Evolutionary conservation across 2,888 invertebrate genomes (phyloP).

Genomic region (Onchidella celtica): DNA sequence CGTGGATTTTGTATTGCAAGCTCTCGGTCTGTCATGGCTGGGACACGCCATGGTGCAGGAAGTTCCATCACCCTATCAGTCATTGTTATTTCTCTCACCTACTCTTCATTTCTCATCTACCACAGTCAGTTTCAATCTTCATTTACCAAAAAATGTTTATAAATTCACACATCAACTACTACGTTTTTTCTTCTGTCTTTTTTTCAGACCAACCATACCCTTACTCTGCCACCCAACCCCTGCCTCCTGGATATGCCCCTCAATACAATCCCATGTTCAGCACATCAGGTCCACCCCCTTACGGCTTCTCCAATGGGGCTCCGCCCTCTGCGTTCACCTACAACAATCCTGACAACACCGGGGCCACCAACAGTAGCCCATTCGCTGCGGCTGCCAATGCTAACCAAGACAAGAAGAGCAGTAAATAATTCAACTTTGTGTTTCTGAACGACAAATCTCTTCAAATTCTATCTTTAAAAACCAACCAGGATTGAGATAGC

Average conservation of each 20-base stretch:
- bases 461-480: not conserved
- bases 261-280: not conserved
- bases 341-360: too few species aligned
- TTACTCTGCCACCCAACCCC: not conserved
- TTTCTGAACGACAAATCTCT: not conserved
- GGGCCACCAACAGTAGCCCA: not conserved
- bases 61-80: too few species aligned
- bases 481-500: not conserved
- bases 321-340: constrained; percentile 5
- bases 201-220: not conserved
- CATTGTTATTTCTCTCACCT: too few species aligned
- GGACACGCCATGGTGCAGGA: too few species aligned
- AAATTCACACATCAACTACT: not conserved
- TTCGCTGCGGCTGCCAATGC: not conserved
- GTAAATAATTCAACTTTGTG: not conserved
- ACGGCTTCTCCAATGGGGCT: not conserved
- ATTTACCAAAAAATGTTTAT: too few species aligned
- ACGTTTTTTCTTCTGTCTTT: not conserved
- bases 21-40: too few species aligned
- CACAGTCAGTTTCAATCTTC: too few species aligned
- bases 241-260: constrained; percentile 1
- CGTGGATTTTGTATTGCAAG: too few species aligned
- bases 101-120: too few species aligned
- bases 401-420: not conserved
- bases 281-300: not conserved